Percentiles rank a stretch among this genome's conserved stretches.
Conservation (phyloP, 2,113 vertebrate genomes). For the Coracopsis vasa region DNA sequence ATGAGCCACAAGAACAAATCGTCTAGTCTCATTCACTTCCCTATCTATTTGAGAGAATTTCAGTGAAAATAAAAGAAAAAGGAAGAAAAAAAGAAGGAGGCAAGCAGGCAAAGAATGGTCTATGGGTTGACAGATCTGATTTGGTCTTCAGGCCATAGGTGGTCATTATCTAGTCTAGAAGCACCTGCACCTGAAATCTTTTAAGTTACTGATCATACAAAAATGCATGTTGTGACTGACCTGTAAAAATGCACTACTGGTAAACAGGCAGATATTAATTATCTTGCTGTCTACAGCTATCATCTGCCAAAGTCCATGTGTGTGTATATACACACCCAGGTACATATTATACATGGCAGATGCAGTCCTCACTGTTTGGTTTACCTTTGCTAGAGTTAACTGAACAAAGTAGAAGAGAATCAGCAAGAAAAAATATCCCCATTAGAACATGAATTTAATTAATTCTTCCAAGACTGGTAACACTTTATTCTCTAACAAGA, state of each 20-base stretch:
- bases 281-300: background rate
- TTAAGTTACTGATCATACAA: background rate
- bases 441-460: background rate
- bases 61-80: background rate
- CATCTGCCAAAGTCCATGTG: background rate
- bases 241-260: background rate
- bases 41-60: background rate
- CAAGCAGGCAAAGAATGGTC: background rate
- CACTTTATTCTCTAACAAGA: background rate
- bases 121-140: background rate
- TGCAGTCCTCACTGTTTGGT: background rate
- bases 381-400: background rate
- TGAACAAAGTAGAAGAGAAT: background rate
- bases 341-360: background rate
- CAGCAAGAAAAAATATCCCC: background rate
- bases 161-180: background rate
- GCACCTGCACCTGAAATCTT: background rate
- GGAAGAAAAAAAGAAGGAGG: background rate
- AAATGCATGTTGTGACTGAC: background rate
- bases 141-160: background rate
- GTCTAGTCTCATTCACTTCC: background rate
- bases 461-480: background rate
- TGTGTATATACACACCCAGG: background rate
- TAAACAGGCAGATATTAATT: background rate
- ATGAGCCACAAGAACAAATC: fast-evolving